A percentile compares a stretch with the other conserved stretches of the same genome.
Evolutionary conservation across 2,113 vertebrate genomes (phyloP).

Genomic region (Amazona guildingii): DNA sequence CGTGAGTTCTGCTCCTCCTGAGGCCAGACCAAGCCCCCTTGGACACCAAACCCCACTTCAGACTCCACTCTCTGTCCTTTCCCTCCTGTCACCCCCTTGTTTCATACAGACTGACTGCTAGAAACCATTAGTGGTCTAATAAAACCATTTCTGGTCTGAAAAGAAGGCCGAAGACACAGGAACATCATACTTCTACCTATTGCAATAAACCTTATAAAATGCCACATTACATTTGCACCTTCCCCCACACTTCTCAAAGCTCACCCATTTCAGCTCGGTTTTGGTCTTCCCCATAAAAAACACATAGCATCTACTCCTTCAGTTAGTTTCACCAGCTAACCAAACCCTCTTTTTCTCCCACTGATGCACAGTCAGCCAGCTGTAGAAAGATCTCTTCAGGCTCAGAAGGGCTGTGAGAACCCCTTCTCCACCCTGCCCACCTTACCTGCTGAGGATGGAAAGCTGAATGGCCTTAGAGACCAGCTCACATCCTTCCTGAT

Average conservation of each 20-base stretch:
- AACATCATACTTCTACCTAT: accelerated
- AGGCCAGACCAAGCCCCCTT: not conserved
- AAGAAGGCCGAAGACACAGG: not conserved
- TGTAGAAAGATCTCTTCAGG: accelerated
- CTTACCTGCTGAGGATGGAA: not conserved
- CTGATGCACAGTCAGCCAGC: not conserved
- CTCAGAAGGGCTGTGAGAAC: accelerated
- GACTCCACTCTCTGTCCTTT: not conserved
- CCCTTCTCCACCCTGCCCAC: not conserved
- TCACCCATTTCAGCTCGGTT: not conserved
- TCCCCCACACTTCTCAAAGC: not conserved
- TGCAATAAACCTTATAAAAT: accelerated
- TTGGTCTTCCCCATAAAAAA: accelerated
- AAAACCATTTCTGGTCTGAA: not conserved
- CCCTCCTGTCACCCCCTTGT: not conserved
- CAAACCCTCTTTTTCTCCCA: not conserved
- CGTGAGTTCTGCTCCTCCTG: accelerated
- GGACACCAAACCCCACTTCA: not conserved
- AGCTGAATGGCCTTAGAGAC: accelerated
- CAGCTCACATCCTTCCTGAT: not conserved
- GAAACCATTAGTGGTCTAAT: not conserved
- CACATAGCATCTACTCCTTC: not conserved
- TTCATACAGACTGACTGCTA: not conserved
- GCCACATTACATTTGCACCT: not conserved
- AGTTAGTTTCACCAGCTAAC: not conserved